Evolutionary conservation across 2,888 invertebrate species (phyloP).

Genomic region (Idaea aversata): DNA sequence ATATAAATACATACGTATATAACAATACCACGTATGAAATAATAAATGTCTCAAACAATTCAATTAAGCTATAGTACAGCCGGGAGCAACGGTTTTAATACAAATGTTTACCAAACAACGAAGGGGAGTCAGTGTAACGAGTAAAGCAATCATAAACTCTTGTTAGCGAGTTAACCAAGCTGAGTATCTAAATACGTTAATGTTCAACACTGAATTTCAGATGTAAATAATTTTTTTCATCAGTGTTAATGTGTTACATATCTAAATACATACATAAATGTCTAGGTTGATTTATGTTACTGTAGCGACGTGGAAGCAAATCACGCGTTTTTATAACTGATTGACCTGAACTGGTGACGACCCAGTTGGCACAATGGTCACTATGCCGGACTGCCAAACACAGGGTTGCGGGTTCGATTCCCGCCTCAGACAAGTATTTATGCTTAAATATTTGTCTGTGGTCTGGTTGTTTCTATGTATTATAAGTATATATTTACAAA

Average conservation of each 20-base stretch:
- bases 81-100: conserved; percentile 5
- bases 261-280: too few species aligned
- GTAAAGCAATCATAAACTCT: conserved; percentile 17
- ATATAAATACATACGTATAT: background rate
- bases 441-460: too few species aligned
- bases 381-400: too few species aligned
- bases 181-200: background rate
- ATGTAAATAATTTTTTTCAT: background rate
- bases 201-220: conserved; percentile 5
- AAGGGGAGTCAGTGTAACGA: conserved; percentile 9
- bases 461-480: too few species aligned
- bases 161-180: conserved; percentile 11
- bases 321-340: too few species aligned
- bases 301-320: too few species aligned
- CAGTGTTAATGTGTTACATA: background rate
- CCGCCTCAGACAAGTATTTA: too few species aligned
- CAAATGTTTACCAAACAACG: conserved; percentile 9
- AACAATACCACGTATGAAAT: background rate
- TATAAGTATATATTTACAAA: too few species aligned
- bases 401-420: too few species aligned
- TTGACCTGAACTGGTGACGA: too few species aligned
- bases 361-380: too few species aligned
- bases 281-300: too few species aligned
- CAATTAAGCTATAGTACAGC: background rate
- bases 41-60: background rate